Evolutionary conservation across 2,888 invertebrate genomes (phyloP), one percentile per base, ranked within the genome.

Genomic region (Drosophila pegasa): DNA sequence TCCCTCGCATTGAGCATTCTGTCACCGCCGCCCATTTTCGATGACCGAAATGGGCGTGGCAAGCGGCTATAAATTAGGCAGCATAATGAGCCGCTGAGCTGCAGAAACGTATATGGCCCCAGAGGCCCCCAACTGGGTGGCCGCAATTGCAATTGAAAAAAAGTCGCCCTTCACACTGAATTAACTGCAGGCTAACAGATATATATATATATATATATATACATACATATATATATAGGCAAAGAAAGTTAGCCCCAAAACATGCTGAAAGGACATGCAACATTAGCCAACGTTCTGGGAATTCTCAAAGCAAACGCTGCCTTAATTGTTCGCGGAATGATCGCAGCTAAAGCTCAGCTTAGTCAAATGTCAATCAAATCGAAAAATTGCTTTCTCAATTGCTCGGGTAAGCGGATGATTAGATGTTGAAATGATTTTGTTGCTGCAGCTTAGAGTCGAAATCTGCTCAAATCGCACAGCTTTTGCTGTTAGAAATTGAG

Each of bases 81-180:
- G 63, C 85, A 75, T 84, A 87, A 78, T 87, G 81, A 87, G 82
- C 81, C 81, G 82, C 64, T 86, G 82, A 86, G 66, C 72, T 67
- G 67, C 75, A 73, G 63, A 58, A 59, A 25, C 33, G 16, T 1
- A 29, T 16, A 29, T 16, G 3, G 0, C 16, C n/a, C n/a, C 2
- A 16, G 27, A n/a, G 4, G 18, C 8, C 45, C 31, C 18, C n/a
- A n/a, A n/a, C 68, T 61, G 68, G 74, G 60, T 73, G 74, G 60
- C 7, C 48, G 31, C 31, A 47, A 54, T 58, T 56, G 16, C 33
- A 59, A 69, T 59, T 37, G 29, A 9, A 20, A 29, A 38, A 27
- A 52, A 38, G n/a, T 27, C 51, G 48, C 33, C n/a, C 20, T n/a
- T 20, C 45, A 16, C 31, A 16, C 35, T 35, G 35, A 37, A 51